Evolutionary conservation across 2,797 vertebrate species (phyloP).

Genomic region (Anableps anableps): DNA sequence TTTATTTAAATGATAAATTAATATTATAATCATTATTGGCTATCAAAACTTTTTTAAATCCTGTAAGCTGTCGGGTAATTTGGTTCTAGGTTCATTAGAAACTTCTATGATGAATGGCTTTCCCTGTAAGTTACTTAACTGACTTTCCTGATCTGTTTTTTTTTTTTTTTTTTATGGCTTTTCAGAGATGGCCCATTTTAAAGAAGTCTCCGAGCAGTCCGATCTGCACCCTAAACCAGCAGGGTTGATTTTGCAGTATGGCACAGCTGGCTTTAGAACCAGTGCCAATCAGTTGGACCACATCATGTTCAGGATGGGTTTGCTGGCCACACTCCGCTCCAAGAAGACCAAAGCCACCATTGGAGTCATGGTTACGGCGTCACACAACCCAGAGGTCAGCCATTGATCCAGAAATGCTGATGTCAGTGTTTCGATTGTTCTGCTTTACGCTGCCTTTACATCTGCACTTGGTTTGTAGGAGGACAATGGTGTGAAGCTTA

Average conservation of each 20-base stretch:
- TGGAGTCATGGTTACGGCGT: slow-evolving; percentile 97
- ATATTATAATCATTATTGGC: background rate
- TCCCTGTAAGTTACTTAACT: background rate
- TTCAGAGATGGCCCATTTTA: slow-evolving; percentile 83
- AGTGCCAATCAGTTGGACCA: slow-evolving; percentile 87
- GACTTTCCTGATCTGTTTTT: background rate
- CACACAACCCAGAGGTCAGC: slow-evolving; percentile 95
- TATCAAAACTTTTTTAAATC: background rate
- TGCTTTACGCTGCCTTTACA: background rate
- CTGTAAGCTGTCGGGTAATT: background rate
- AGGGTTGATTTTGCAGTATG: slow-evolving; percentile 88
- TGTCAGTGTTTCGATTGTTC: background rate
- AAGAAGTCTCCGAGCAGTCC: slow-evolving; percentile 79
- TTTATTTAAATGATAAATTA: background rate
- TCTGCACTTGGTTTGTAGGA: slow-evolving; percentile 75
- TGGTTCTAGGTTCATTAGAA: background rate
- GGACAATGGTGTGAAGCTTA: slow-evolving; percentile 94
- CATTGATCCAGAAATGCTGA: background rate
- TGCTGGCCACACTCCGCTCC: slow-evolving; percentile 89
- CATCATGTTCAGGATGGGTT: slow-evolving; percentile 94
- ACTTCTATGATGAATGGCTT: background rate
- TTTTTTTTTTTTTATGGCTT: background rate
- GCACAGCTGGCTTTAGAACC: slow-evolving; percentile 92
- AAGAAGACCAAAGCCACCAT: slow-evolving; percentile 86
- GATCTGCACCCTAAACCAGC: slow-evolving; percentile 82